A percentile compares a stretch with the other conserved stretches of the same genome.
Conservation (phyloP, 2,888 invertebrate genomes). For the Leptopterna dolabrata region DNA sequence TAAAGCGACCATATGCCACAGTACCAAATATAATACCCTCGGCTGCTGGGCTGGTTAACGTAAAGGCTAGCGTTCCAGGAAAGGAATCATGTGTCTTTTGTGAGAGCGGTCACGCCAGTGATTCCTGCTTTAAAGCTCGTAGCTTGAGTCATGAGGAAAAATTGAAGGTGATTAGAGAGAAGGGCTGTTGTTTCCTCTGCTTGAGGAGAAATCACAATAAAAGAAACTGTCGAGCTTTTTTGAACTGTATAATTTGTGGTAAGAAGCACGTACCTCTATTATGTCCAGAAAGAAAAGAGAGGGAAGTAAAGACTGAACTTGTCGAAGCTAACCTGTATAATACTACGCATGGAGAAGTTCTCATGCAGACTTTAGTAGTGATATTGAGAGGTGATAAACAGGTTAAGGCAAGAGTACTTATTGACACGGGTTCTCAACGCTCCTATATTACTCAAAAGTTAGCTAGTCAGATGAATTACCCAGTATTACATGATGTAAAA, state of each 20-base stretch:
- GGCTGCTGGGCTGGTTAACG: not conserved
- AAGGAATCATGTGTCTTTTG: not conserved
- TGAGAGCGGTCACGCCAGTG: not conserved
- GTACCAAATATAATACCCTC: not conserved
- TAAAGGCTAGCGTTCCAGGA: not conserved
- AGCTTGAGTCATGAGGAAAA: not conserved
- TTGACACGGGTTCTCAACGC: constrained; percentile 24
- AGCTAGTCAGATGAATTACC: not conserved
- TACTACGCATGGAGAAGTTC: not conserved
- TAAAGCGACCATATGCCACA: too few relatives aligned
- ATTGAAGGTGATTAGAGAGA: not conserved
- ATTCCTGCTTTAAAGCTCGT: not conserved
- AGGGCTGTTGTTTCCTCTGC: not conserved
- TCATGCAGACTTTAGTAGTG: not conserved
- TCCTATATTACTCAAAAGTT: not conserved
- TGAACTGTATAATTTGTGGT: not conserved
- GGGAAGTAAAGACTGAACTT: not conserved
- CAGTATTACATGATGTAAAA: not conserved
- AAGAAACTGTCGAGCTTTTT: not conserved
- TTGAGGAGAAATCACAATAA: not conserved
- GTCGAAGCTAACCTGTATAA: not conserved
- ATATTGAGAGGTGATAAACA: not conserved
- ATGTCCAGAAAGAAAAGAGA: not conserved
- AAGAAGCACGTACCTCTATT: not conserved
- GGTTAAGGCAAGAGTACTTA: not conserved